phyloP scores from a whole-genome alignment of 2,888 invertebrate genomes.

The Heliconius charithonia region DNA sequence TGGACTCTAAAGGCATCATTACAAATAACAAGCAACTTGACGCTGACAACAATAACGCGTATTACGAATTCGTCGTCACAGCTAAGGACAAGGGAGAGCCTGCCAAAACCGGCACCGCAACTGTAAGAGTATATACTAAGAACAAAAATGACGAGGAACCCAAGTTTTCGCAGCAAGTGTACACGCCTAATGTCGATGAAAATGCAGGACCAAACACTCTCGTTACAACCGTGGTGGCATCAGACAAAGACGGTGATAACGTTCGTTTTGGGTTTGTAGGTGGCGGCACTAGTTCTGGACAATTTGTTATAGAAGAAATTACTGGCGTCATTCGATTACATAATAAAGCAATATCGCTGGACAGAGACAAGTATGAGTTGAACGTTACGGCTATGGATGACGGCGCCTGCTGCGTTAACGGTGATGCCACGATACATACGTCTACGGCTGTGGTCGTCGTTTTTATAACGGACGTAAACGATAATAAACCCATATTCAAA shows the following conservation, averaged over 20 bases:
- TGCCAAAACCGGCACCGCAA: conserved; percentile 95
- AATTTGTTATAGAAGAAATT: conserved; percentile 97
- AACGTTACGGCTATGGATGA: conserved; percentile 99
- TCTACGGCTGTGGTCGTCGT: conserved; percentile 98
- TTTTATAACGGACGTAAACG: conserved; percentile 98
- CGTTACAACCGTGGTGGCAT: conserved; percentile 98
- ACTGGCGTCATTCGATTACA: conserved; percentile 96
- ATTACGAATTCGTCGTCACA: conserved; percentile 96
- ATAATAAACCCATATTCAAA: conserved; percentile 97
- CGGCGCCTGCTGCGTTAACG: conserved; percentile 97
- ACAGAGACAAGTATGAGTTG: conserved; percentile 96
- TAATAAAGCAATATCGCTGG: conserved; percentile 92
- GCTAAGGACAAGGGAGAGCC: conserved; percentile 98
- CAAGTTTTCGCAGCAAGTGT: conserved; percentile 97
- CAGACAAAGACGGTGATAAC: conserved; percentile 98
- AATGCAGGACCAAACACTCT: conserved; percentile 97
- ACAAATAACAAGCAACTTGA: conserved; percentile 96
- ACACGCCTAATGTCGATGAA: conserved; percentile 97
- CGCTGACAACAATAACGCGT: conserved; percentile 98
- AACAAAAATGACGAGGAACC: conserved; percentile 99
- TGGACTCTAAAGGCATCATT: conserved; percentile 96
- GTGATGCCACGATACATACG: conserved; percentile 93
- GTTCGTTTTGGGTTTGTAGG: conserved; percentile 96
- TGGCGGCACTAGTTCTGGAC: conserved; percentile 94
- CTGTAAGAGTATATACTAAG: conserved; percentile 97